phyloP scores from a whole-genome alignment of 2,797 vertebrate genomes.

The Chaunax sp. region DNA sequence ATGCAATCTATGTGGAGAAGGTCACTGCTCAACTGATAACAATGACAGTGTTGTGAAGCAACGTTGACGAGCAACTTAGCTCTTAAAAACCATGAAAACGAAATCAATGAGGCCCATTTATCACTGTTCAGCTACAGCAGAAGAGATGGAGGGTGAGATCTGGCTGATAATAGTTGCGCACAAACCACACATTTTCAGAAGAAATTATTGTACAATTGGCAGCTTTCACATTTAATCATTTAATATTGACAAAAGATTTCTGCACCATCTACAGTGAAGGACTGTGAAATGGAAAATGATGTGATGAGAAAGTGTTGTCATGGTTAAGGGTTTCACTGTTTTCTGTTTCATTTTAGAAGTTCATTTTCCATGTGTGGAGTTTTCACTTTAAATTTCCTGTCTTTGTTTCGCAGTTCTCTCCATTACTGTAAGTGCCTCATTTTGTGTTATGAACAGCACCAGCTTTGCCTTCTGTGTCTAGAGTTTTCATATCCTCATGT shows the following conservation, averaged over 20 bases:
- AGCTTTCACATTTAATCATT: slow-evolving; percentile 22
- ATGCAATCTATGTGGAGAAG: slow-evolving; percentile 18
- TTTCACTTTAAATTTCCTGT: too few species aligned
- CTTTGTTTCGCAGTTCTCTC: too few species aligned
- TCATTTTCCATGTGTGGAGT: too few species aligned
- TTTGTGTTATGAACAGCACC: too few species aligned
- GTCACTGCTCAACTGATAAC: slow-evolving; percentile 31
- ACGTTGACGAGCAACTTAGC: slow-evolving; percentile 31
- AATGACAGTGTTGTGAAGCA: slow-evolving; percentile 17
- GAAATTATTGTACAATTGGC: slow-evolving; percentile 27
- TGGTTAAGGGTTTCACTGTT: too few species aligned
- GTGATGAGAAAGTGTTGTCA: too few species aligned
- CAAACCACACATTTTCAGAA: slow-evolving; percentile 24
- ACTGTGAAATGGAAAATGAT: too few species aligned
- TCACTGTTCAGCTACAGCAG: slow-evolving; percentile 22
- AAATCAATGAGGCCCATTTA: slow-evolving; percentile 51
- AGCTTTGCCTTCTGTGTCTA: too few species aligned
- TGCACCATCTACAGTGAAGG: slow-evolving; percentile 17
- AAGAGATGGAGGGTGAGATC: slow-evolving; percentile 9
- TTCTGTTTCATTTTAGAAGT: too few species aligned
- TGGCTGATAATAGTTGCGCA: slow-evolving; percentile 16
- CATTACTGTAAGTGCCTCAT: too few species aligned
- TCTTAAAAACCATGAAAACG: slow-evolving; percentile 18
- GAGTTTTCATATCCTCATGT: too few species aligned
- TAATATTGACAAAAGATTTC: slow-evolving; percentile 25